Percentiles rank a stretch among this genome's conserved stretches.
Evolutionary conservation across 1,140 invertebrate genomes (phyloP).

Genomic region (Papilio dardanus): DNA sequence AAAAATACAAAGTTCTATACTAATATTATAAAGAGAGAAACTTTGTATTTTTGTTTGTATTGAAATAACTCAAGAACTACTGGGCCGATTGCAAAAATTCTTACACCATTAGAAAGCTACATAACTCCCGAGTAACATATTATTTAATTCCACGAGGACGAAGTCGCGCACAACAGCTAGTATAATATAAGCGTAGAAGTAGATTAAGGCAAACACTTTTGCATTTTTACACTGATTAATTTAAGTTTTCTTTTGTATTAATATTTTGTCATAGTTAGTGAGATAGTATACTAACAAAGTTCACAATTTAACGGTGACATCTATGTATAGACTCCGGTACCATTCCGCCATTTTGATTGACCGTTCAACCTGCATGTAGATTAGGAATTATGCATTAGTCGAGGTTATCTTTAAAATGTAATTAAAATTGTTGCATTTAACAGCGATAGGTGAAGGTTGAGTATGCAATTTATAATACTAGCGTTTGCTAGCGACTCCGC

Average conservation of each 20-base stretch:
- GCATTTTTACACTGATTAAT: no score
- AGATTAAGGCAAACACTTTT: not conserved
- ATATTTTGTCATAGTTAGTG: not conserved
- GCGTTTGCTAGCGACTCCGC: no score
- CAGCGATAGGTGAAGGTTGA: constrained; percentile 1
- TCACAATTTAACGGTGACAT: not conserved
- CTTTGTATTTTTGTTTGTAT: no score
- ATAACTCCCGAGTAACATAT: no score
- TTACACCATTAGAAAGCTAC: no score
- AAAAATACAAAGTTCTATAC: no score
- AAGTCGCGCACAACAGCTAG: no score
- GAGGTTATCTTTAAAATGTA: constrained; percentile 5
- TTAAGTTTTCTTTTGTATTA: not conserved
- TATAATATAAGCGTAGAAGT: no score
- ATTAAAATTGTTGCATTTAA: constrained; percentile 13
- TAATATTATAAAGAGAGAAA: no score
- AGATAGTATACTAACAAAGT: not conserved
- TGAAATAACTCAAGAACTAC: no score
- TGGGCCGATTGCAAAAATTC: no score
- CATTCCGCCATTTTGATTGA: constrained; percentile 34
- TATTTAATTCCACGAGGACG: no score
- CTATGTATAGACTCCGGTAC: constrained; percentile 14
- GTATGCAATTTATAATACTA: not conserved
- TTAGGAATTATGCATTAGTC: constrained; percentile 22
- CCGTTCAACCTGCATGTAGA: constrained; percentile 21